Conservation (phyloP, 2,113 vertebrate species). For the Potamarius usumacintae region DNA sequence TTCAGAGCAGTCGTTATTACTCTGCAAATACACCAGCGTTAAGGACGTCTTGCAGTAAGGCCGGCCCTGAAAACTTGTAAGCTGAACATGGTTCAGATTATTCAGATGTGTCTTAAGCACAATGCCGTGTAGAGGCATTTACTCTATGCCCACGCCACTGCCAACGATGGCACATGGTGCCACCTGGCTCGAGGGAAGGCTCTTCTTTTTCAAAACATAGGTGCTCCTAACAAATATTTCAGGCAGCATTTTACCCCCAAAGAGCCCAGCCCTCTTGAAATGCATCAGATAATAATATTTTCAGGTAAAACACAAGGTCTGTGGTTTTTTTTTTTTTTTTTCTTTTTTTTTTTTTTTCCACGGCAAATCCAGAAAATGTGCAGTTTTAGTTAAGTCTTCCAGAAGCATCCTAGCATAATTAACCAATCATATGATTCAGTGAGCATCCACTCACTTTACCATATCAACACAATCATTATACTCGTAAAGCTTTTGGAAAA, state of each 20-base stretch:
- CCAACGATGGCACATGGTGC: slow-evolving; percentile 88
- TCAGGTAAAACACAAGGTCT: not conserved
- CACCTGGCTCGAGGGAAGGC: slow-evolving; percentile 84
- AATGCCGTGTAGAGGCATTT: slow-evolving; percentile 97
- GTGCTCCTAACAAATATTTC: slow-evolving; percentile 76
- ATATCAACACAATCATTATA: not conserved
- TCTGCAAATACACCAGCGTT: not conserved
- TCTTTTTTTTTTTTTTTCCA: not conserved
- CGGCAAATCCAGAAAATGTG: not conserved
- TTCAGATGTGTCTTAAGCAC: slow-evolving; percentile 90
- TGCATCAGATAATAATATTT: slow-evolving; percentile 24
- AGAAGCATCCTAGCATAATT: not conserved
- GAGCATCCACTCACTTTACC: not conserved
- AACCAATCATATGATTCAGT: not conserved
- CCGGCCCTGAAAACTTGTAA: slow-evolving; percentile 78
- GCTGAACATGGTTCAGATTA: slow-evolving; percentile 99
- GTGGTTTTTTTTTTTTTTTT: not conserved
- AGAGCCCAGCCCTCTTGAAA: slow-evolving; percentile 34
- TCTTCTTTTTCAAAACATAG: slow-evolving; percentile 80
- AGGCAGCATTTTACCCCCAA: slow-evolving; percentile 86
- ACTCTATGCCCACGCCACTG: slow-evolving; percentile 87
- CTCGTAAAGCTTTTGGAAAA: slow-evolving; percentile 12
- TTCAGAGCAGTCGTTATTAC: not conserved
- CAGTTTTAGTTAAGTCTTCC: not conserved
- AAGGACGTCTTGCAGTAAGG: slow-evolving; percentile 56